Base-by-base conservation (phyloP, 1,140 invertebrate genomes). In the Triops cancriformis region DNA sequence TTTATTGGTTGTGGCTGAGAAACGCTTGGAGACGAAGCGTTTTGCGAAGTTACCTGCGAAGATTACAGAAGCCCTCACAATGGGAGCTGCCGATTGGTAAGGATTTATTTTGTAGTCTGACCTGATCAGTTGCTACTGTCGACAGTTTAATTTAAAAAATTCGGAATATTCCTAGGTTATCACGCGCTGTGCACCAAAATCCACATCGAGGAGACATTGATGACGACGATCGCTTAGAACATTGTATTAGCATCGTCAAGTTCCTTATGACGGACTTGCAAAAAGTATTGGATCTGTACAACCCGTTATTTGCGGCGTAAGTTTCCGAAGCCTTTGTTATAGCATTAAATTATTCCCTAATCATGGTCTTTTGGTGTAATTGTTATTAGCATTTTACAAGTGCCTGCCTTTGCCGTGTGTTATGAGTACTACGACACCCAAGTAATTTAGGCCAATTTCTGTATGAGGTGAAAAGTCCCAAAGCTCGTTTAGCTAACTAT, bases 381-480 rank as follows among this genome's bases (percentile, higher is more conserved):
- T 76, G 27, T 1, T 14, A 18, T 0, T 5, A 76, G 74, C 7
- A 31, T 41, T 10, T 42, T 76, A 10, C 73, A 78, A 27, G 26
- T 78, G 23, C 73, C 77, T n/a, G 72, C 31, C 26, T 78, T 73
- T 31, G 10, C 37, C 26, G 41, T 78, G 41, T 73, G 73, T 72
- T 78, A 73, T 37, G 10, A 41, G 73, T 78, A 73, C 37, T 78
- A 73, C 77, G 77, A 78, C 41, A 18, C n/a, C n/a, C 77, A 78
- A 23, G 12, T 78, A 64, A 64, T 10, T 74, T 10, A 73, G 26
- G 14, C 23, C 1, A 10, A 11, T 23, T 64, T 64, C 51, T n/a
- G 18, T 64, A n/a, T 64, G 6, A 64, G 5, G 5, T 45, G 1
- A 18, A 45, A 45, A 7, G 2, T 18, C n/a, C n/a, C n/a, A n/a